Base-by-base conservation (phyloP, 1,140 invertebrate genomes). In the Bacillus rossius region DNA sequence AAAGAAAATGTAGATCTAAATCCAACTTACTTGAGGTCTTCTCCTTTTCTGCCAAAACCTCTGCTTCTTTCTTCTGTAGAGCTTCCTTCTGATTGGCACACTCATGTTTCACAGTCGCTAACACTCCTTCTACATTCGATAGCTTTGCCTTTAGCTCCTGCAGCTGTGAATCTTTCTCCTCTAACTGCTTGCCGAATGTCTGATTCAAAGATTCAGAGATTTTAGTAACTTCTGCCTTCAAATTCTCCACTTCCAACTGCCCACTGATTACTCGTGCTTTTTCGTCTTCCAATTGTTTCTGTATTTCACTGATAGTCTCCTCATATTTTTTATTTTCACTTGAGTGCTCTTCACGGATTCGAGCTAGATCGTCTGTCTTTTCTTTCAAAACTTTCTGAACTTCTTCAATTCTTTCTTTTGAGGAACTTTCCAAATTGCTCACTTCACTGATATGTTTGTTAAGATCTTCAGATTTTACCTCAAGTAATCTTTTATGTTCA, bases 241-340 rank as follows among this genome's bases (percentile, higher is more conserved):
- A 22, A 16, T 38, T n/a, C 37, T 26, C 41, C 4, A 59, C 65
- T 65, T 81, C 73, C 47, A 63, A 67, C 40, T 75, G 71, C 41
- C 75, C 64, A 65, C 77, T 77, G 26, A 81, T 75, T 52, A 67
- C 72, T 64, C 81, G 76, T 10, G 67, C 64, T 61, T 78, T 73
- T 51, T 78, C 75, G 43, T 71, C 64, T 57, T 79, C 71, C 1
- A 77, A 59, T 63, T 78, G 70, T 47, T 69, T 59, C 16, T 75
- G 71, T 26, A 73, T 61, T 22, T 75, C 67, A 17, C 71, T 71
- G 45, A 62, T 49, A 8, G 50, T 53, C 51, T 58, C 47, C 38
- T 59, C 38, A 71, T 64, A 57, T 65, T 58, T 29, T 70, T 59
- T 67, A 42, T 68, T 29, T 67, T 67, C 29, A 54, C 47, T 65